These are phyloP conservation scores for Holacanthus passer DNA, from an alignment of 2,113 vertebrate genomes.

Conservation along the genomic window DNA sequence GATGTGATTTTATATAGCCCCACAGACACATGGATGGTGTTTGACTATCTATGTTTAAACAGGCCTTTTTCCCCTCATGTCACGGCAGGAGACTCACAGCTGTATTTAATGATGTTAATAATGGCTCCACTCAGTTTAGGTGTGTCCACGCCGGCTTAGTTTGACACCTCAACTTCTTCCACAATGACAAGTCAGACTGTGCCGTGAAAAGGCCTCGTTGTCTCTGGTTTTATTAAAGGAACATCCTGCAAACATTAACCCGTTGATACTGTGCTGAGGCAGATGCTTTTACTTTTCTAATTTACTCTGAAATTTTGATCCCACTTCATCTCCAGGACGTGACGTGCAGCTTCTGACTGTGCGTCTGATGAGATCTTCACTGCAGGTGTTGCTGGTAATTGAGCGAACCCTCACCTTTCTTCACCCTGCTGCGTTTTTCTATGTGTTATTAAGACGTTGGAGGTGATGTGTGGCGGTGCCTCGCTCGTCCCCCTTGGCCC, in stretches of 20 bases:
- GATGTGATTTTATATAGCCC: background rate
- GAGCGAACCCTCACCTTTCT: constrained; percentile 22
- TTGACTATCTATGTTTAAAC: background rate
- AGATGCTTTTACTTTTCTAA: constrained; percentile 8
- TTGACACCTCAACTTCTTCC: constrained; percentile 1
- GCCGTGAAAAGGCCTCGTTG: constrained; percentile 5
- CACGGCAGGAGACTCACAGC: background rate
- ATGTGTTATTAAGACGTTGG: background rate
- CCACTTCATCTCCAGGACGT: background rate
- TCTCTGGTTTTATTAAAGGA: constrained; percentile 18
- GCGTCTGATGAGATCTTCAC: constrained; percentile 11
- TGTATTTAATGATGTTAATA: background rate
- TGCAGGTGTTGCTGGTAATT: constrained; percentile 16
- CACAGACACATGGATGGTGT: too few relatives aligned
- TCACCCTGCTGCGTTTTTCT: background rate
- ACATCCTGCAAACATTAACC: background rate
- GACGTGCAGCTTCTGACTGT: constrained; percentile 5
- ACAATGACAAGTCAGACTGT: constrained; percentile 16
- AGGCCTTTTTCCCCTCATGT: background rate
- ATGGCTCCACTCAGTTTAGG: background rate
- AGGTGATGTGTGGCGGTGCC: background rate
- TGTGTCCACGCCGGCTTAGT: background rate
- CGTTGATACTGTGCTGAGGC: background rate
- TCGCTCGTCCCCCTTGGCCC: background rate
- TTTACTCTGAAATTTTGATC: background rate